Conservation (phyloP, 2,797 vertebrate species). For the Corythornis leucogaster region DNA sequence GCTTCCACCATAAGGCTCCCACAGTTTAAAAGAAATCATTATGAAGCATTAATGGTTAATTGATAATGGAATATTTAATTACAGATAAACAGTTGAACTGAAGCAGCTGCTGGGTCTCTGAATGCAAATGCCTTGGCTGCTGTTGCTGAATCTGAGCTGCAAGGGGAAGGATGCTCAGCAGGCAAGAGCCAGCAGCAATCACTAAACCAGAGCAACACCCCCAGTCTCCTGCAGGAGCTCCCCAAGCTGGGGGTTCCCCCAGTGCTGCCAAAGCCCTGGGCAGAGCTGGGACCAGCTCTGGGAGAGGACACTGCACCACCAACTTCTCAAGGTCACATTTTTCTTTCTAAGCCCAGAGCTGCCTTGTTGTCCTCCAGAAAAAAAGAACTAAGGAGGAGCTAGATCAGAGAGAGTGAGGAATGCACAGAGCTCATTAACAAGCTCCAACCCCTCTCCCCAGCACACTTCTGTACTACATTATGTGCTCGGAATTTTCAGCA, state of each 20-base stretch:
- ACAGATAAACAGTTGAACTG: not conserved
- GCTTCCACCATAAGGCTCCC: not conserved
- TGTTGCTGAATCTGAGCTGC: not conserved
- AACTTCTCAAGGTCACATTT: not conserved
- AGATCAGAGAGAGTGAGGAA: not conserved
- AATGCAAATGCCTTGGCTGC: not conserved
- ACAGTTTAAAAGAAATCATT: not conserved
- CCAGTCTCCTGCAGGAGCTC: not conserved
- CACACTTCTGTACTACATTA: not conserved
- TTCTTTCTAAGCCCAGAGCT: not conserved
- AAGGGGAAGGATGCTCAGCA: not conserved
- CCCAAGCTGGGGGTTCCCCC: accelerated
- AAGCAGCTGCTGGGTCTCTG: not conserved
- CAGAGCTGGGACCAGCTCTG: not conserved
- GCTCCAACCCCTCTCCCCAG: not conserved
- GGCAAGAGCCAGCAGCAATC: not conserved
- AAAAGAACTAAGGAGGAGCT: not conserved
- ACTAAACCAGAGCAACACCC: not conserved
- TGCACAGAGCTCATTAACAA: not conserved
- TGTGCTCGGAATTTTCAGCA: conserved; percentile 1
- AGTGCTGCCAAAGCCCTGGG: not conserved
- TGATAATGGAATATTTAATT: conserved; percentile 49
- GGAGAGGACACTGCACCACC: not conserved
- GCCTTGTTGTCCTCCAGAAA: not conserved
- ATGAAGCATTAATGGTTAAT: conserved; percentile 20